phyloP scores from a whole-genome alignment of 2,113 vertebrate species.

The Vulpes lagopus region DNA sequence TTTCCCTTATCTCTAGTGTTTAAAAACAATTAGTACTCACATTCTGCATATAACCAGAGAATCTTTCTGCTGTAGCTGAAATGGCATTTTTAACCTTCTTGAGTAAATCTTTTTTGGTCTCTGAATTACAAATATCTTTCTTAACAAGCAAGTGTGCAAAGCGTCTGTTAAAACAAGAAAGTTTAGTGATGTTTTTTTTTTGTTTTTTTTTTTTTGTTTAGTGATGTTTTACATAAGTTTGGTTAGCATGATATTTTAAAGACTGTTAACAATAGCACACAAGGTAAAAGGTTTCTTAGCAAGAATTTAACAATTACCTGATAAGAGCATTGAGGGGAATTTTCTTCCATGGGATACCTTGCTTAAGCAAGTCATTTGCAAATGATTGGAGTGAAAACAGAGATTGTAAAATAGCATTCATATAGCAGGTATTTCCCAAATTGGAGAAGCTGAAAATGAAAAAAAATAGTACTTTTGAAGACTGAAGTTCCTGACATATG shows the following conservation, averaged over 20 bases:
- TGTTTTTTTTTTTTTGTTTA: too few relatives aligned
- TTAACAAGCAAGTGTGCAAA: slow-evolving; percentile 97
- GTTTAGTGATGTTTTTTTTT: slow-evolving; percentile 17
- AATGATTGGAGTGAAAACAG: slow-evolving; percentile 98
- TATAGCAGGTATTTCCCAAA: slow-evolving; percentile 99
- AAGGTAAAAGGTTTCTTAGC: slow-evolving; percentile 1
- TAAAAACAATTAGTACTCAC: slow-evolving; percentile 88
- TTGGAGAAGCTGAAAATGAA: slow-evolving; percentile 96
- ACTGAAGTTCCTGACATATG: slow-evolving; percentile 2
- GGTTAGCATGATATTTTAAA: slow-evolving; percentile 11
- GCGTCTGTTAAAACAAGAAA: slow-evolving; percentile 88
- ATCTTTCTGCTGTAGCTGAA: slow-evolving; percentile 97
- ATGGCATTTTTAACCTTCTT: slow-evolving; percentile 99
- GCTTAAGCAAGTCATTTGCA: slow-evolving; percentile 96
- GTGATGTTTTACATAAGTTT: slow-evolving; percentile 28
- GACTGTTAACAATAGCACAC: slow-evolving; percentile 32
- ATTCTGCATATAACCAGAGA: slow-evolving; percentile 99
- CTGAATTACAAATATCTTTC: slow-evolving; percentile 96
- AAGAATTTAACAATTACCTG: slow-evolving; percentile 88
- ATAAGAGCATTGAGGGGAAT: slow-evolving; percentile 96
- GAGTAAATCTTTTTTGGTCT: slow-evolving; percentile 97
- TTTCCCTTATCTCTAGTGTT: slow-evolving; percentile 20
- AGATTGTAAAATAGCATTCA: slow-evolving; percentile 99
- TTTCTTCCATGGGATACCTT: slow-evolving; percentile 97
- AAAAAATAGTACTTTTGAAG: slow-evolving; percentile 61